phyloP scores from a whole-genome alignment of 2,113 vertebrate genomes.

The Sarotherodon lohbergeri region DNA sequence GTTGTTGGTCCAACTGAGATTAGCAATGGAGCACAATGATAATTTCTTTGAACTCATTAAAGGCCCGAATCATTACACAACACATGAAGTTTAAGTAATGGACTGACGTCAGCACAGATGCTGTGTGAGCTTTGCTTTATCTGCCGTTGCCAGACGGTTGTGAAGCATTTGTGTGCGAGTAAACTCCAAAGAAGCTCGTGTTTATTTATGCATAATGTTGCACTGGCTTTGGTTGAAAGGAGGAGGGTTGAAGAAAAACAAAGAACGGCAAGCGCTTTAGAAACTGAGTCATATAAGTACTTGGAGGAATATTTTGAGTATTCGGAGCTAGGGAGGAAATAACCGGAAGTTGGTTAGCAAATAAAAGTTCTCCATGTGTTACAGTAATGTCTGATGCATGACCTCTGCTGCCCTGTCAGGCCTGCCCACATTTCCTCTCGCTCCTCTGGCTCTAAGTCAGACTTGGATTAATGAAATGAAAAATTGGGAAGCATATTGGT shows the following conservation, averaged over 20 bases:
- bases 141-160: background rate
- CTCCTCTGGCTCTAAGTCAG: background rate
- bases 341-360: background rate
- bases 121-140: slow-evolving; percentile 28
- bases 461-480: background rate
- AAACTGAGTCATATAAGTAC: background rate
- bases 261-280: background rate
- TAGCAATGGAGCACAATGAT: background rate
- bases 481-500: background rate
- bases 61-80: background rate
- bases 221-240: background rate
- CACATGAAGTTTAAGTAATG: background rate
- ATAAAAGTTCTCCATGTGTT: background rate
- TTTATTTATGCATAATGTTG: slow-evolving; percentile 13
- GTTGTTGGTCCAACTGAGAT: background rate
- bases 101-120: background rate
- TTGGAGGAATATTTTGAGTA: background rate
- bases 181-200: background rate
- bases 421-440: background rate
- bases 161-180: background rate
- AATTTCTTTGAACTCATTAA: background rate
- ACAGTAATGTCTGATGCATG: background rate
- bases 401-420: background rate
- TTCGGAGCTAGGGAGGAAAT: background rate
- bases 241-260: background rate